Base-by-base conservation (phyloP, 2,797 vertebrate genomes). In the Geotria australis region DNA sequence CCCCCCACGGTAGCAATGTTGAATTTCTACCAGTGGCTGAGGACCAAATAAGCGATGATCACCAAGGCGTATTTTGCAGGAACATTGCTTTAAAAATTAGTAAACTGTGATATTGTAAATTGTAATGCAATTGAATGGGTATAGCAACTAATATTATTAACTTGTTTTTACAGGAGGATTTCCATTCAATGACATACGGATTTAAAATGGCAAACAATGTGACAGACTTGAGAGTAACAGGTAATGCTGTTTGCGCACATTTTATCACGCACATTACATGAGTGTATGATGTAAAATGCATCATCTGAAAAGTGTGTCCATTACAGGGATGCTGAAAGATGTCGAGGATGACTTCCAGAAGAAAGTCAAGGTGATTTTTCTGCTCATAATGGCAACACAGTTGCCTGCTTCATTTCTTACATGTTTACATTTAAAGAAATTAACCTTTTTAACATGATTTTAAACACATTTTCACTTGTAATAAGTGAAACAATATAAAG, bases 191-290 rank as follows among this genome's bases (percentile, higher is more conserved):
- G 89, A 98, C 91, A 3, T 98, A 98, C 0, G 89, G 91, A 63
- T 98, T 96, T 73, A 98, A 94, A 73, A 98, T 98, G 91, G 89
- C 85, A 57, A 95, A 91, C 69, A 93, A 76, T 62, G 85, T 98
- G 57, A 93, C 89, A 60, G 91, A 96, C 73, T 74, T 98, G 65
- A 77, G 91, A 64, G 91, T 96, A 64, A 98, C 89, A 74, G 91
- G 89, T 98, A 76, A 60, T 49, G 10, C 48, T 62, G 59, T 8
- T 10, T 60, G 56, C 45, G 13, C n/a, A 8, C 13, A 56, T 51
- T 51, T 11, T 14, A 15, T 55, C 24, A 8, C n/a, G 8, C 8
- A 9, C 7, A n/a, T n/a, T 9, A 55, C n/a, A 9, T 24, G 51
- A 55, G 51, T 55, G n/a, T n/a, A 55, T 55, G 9, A 55, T n/a